Percentiles rank a stretch among this genome's conserved stretches.
Conservation (phyloP, 2,797 vertebrate species). For the Nannoperca obscura region DNA sequence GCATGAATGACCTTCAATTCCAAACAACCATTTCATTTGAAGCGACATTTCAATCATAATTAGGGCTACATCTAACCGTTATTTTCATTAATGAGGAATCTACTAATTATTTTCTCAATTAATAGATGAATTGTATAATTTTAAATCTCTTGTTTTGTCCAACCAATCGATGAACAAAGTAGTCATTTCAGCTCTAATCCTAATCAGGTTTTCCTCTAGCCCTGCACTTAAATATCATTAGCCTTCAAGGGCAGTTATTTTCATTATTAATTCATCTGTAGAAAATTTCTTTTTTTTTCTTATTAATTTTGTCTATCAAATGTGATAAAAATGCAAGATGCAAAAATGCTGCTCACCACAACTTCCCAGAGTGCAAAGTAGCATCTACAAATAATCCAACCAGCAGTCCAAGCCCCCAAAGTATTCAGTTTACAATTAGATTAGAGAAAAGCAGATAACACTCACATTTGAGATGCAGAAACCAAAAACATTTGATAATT, state of each 20-base stretch:
- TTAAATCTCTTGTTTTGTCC: not conserved
- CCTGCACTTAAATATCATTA: not conserved
- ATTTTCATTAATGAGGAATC: not conserved
- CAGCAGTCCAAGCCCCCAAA: not conserved
- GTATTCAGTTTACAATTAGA: not conserved
- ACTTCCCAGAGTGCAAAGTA: not conserved
- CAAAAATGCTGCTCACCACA: not conserved
- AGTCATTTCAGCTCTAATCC: not conserved
- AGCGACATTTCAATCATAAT: not conserved
- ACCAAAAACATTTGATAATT: not conserved
- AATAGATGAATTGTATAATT: not conserved
- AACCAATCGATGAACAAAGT: not conserved
- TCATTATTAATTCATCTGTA: not conserved
- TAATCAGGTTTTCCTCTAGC: not conserved
- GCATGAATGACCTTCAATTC: not conserved
- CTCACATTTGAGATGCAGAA: not conserved
- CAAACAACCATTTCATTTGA: not conserved
- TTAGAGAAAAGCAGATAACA: not conserved
- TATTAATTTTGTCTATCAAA: not conserved
- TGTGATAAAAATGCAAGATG: not conserved
- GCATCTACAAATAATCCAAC: not conserved
- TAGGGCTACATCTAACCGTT: not conserved
- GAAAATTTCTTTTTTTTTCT: too few relatives aligned
- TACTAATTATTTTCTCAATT: not conserved
- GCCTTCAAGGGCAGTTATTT: not conserved